These are phyloP conservation scores for Nematopogon swammerdamellus DNA, from an alignment of 2,888 invertebrate species.

Conservation along the genomic window DNA sequence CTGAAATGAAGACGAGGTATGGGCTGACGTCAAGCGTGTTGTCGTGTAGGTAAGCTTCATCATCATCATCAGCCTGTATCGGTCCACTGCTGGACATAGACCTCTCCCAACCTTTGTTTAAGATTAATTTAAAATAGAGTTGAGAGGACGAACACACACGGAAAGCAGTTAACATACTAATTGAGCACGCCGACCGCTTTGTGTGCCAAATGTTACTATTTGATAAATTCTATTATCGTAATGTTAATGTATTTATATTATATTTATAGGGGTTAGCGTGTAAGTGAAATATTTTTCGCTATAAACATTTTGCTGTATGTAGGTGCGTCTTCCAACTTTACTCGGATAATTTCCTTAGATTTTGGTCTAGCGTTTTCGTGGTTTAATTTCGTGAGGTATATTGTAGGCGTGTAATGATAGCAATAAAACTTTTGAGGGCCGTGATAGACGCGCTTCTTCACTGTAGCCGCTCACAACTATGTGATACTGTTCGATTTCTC, in stretches of 20 bases:
- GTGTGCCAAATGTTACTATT: slow-evolving; percentile 38
- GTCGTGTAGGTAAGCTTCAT: too few relatives aligned
- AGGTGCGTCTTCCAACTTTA: slow-evolving; percentile 54
- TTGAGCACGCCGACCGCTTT: slow-evolving; percentile 10
- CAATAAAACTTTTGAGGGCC: background rate
- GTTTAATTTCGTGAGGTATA: background rate
- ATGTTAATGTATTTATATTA: slow-evolving; percentile 33
- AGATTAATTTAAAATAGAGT: too few relatives aligned
- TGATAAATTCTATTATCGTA: slow-evolving; percentile 30
- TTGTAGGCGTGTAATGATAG: background rate
- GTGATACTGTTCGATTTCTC: too few relatives aligned
- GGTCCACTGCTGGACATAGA: too few relatives aligned
- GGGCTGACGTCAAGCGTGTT: too few relatives aligned
- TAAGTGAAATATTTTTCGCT: slow-evolving; percentile 17
- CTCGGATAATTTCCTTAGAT: slow-evolving; percentile 18
- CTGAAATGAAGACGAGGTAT: too few relatives aligned
- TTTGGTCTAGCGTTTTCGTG: background rate
- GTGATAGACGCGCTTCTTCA: background rate
- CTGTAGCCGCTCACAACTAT: too few relatives aligned
- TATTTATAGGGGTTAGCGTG: slow-evolving; percentile 22
- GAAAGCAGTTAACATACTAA: too few relatives aligned
- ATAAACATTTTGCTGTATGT: slow-evolving; percentile 44
- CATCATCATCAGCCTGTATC: too few relatives aligned
- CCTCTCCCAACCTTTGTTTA: too few relatives aligned
- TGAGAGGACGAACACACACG: too few relatives aligned